Conservation (phyloP, 2,797 vertebrate genomes). For the Catharus ustulatus region DNA sequence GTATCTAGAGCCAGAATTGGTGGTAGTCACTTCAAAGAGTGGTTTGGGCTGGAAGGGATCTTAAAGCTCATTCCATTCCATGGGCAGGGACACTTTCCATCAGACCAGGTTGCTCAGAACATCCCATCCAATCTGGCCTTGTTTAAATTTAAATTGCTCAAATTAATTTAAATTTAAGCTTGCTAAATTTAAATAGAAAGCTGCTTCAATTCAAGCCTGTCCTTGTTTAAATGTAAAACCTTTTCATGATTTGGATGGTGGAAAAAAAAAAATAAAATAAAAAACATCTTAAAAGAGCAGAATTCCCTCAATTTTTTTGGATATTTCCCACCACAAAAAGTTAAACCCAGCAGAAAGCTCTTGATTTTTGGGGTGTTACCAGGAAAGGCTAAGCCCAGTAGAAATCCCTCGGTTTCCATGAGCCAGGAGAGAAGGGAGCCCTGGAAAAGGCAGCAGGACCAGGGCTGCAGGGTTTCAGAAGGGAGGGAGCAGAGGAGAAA, state of each 20-base stretch:
- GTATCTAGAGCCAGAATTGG: background rate
- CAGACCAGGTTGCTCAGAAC: background rate
- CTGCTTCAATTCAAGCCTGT: background rate
- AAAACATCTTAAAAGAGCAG: background rate
- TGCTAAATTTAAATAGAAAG: background rate
- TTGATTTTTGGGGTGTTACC: background rate
- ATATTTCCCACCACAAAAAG: background rate
- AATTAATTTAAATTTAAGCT: background rate
- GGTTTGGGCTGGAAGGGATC: background rate
- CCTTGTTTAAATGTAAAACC: background rate
- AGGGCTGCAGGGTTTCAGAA: background rate
- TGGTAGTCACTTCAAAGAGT: background rate
- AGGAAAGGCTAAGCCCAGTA: background rate
- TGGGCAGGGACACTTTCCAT: background rate
- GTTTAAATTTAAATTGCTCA: background rate
- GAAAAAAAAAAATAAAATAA: background rate
- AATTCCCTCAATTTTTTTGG: background rate
- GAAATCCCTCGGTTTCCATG: background rate
- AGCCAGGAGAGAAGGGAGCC: background rate
- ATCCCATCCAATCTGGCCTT: accelerated
- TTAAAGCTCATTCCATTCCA: background rate
- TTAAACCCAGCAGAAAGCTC: background rate
- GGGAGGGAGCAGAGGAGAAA: background rate
- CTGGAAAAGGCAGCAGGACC: background rate
- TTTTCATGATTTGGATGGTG: background rate